phyloP scores from a whole-genome alignment of 2,797 vertebrate species.

The Limosa lapponica region DNA sequence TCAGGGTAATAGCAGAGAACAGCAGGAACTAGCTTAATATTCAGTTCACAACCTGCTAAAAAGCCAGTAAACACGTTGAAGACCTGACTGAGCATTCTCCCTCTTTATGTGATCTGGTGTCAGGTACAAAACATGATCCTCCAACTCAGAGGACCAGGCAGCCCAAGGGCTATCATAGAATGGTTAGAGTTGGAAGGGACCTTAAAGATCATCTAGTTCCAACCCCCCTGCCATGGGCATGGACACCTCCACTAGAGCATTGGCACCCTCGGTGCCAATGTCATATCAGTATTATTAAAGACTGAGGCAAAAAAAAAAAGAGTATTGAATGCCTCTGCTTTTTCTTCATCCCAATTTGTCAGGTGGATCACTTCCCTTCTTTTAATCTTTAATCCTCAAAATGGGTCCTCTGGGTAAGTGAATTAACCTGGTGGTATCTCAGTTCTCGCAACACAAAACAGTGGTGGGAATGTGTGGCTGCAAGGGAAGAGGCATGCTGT shows the following conservation, averaged over 20 bases:
- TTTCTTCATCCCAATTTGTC: background rate
- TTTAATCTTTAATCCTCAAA: background rate
- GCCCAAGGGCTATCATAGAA: background rate
- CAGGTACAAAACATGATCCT: background rate
- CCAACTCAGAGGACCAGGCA: background rate
- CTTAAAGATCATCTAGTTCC: too few relatives aligned
- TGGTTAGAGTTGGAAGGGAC: too few relatives aligned
- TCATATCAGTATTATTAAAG: background rate
- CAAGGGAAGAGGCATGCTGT: background rate
- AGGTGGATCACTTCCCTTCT: background rate
- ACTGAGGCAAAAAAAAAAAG: background rate
- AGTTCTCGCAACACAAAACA: background rate
- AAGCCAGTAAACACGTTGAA: background rate
- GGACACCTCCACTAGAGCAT: too few relatives aligned
- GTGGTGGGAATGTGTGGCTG: background rate
- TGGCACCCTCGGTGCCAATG: too few relatives aligned
- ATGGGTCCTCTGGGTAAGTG: background rate
- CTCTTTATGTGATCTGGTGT: background rate
- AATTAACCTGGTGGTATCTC: background rate
- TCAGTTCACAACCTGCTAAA: background rate
- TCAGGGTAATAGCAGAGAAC: background rate
- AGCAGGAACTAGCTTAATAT: background rate
- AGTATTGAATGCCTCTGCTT: background rate
- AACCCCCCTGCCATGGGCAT: too few relatives aligned
- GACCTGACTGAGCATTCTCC: background rate